These are phyloP conservation scores for Sminthopsis crassicaudata DNA, from an alignment of 2,113 vertebrate genomes.

Conservation along the genomic window DNA sequence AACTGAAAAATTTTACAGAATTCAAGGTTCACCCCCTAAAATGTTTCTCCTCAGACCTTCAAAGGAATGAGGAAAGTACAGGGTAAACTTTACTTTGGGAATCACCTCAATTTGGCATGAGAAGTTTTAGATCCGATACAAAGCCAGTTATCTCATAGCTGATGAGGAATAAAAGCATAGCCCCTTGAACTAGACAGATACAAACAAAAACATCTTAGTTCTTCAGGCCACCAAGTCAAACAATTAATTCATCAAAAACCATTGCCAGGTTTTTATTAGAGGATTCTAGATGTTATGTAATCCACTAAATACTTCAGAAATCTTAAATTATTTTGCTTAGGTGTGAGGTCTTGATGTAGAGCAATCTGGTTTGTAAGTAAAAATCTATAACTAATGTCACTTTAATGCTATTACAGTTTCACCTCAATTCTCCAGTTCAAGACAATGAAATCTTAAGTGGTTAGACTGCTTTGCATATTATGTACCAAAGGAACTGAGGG, in stretches of 20 bases:
- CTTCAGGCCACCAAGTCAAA: constrained; percentile 27
- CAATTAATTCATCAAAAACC: constrained; percentile 26
- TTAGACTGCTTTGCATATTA: not conserved
- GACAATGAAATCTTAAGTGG: constrained; percentile 46
- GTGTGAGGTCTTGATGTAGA: constrained; percentile 17
- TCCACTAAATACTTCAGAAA: constrained; percentile 41
- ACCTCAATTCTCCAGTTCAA: constrained; percentile 40
- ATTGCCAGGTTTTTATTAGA: not conserved
- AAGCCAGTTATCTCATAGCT: constrained; percentile 18
- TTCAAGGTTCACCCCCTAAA: constrained; percentile 22
- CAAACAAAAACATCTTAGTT: constrained; percentile 49
- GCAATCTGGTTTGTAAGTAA: constrained; percentile 47
- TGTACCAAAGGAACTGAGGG: constrained; percentile 9
- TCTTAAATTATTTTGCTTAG: constrained; percentile 54
- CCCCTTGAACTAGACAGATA: constrained; percentile 36
- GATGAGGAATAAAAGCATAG: not conserved
- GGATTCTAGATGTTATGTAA: constrained; percentile 32
- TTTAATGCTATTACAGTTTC: constrained; percentile 40
- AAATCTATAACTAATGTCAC: constrained; percentile 9
- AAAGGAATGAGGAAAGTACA: not conserved
- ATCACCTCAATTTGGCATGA: not conserved
- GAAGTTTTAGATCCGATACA: constrained; percentile 36
- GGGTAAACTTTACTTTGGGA: not conserved
- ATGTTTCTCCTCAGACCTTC: not conserved
- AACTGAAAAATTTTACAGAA: constrained; percentile 35